Evolutionary conservation across 2,888 invertebrate species (phyloP).

Genomic region (Eulithis prunata): DNA sequence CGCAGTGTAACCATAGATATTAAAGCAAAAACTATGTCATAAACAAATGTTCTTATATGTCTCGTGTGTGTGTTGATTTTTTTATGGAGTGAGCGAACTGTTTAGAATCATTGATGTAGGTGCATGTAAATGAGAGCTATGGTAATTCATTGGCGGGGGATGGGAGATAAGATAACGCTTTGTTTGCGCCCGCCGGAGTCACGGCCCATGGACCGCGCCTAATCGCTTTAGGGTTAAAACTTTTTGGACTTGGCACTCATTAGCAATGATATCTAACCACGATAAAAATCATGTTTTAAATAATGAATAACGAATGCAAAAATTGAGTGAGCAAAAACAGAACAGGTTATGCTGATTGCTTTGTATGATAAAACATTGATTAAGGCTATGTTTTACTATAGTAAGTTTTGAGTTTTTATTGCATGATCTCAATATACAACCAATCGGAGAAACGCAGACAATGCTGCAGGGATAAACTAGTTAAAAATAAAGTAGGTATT

Average conservation of each 20-base stretch:
- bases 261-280: slow-evolving; percentile 3
- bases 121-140: slow-evolving; percentile 81
- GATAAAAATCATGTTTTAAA: background rate
- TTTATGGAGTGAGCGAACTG: slow-evolving; percentile 16
- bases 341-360: no score
- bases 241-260: slow-evolving; percentile 29
- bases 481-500: no score
- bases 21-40: no score
- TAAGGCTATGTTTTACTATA: no score
- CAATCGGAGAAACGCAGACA: no score
- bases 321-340: background rate
- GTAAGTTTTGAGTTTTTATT: no score
- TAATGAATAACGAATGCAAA: background rate
- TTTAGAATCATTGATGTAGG: slow-evolving; percentile 52
- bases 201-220: slow-evolving; percentile 55
- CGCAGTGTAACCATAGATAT: no score
- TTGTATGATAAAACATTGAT: no score
- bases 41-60: no score
- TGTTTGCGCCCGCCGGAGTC: slow-evolving; percentile 71
- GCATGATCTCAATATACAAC: no score
- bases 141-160: slow-evolving; percentile 73
- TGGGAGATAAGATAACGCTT: slow-evolving; percentile 70
- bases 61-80: background rate
- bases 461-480: no score
- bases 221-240: slow-evolving; percentile 38